Base-by-base conservation (phyloP, 2,888 invertebrate species). In the Suillia variegata region DNA sequence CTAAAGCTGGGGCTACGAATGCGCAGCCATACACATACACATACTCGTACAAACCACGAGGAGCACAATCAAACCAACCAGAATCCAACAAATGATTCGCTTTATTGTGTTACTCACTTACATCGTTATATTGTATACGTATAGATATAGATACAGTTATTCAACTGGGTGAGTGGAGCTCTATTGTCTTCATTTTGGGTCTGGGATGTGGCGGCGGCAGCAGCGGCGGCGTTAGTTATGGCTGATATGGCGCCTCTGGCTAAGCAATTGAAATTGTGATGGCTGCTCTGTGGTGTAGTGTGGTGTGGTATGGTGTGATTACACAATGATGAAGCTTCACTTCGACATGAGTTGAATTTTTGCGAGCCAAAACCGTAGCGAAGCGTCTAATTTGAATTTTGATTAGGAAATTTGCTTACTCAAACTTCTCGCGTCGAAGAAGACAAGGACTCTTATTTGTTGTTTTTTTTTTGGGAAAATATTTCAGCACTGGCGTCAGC, bases 331-430 rank as follows among this genome's bases (percentile, higher is more conserved):
- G 15, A 8, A n/a, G n/a, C n/a, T n/a, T n/a, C 20, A n/a, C 31
- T 24, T 21, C 18, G 13, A 51, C 38, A 15, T 58, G 53, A 20
- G 59, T 61, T n/a, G n/a, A n/a, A n/a, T n/a, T n/a, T n/a, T n/a
- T n/a, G n/a, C n/a, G n/a, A 58, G 54, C 57, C 58, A 57, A 65
- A 60, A 56, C 13, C 45, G 3, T 5, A 13, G 18, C 45, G 58
- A 45, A 56, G 58, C 69, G 73, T 75, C 75, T 77, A 79, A 80
- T 80, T 80, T 79, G 78, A 77, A 79, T 80, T 80, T 79, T 79
- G 80, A 79, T 80, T 80, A 80, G 79, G 71, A 80, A 79, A 78
- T 73, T 75, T 79, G 70, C 75, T 76, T 74, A 75, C 70, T 62
- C 67, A 65, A 60, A 63, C 52, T 17, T 10, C 31, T 54, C 38